Base-by-base conservation (phyloP, 2,113 vertebrate species). In the Spheniscus mendiculus region DNA sequence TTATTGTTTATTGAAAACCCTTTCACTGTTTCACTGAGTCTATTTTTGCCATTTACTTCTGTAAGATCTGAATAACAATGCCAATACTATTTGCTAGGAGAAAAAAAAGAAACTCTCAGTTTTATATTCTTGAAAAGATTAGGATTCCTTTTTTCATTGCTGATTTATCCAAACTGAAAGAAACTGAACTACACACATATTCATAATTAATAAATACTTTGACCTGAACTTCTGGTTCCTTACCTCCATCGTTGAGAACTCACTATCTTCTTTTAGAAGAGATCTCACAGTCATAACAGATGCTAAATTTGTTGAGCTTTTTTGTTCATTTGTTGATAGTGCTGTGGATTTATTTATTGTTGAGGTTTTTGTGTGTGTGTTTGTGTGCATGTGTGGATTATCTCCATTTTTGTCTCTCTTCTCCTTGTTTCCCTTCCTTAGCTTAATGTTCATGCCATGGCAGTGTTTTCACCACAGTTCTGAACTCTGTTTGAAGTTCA, bases 1-100 rank as follows among this genome's bases (percentile, higher is more conserved):
- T 87, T 94, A 45, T 92, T 96, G 70, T 97, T 98, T 97, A 88
- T 94, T 96, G 47, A 73, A 95, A 96, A 69, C 27, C 11, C 29
- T 89, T 92, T 73, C 17, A 10, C 34, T 74, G 7, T 94, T 77
- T n/a, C n/a, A n/a, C n/a, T 69, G 38, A 44, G n/a, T 56, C 16
- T 88, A 0, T 15, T 85, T 80, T 65, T 84, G 18, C 63, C 32
- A 8, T 66, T 91, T 89, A 73, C 27, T 78, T 74, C 72, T 78
- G 3, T 21, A 61, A 36, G 53, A 49, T 72, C 56, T 65, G 45
- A 78, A 66, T 61, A 65, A 69, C 59, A 78, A 20, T 47, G 20
- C 21, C 62, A 78, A 11, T 85, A 44, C 21, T 56, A 15, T 84
- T 95, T 67, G 38, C 21, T 40, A 84, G 49, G 42, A 53, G 30